Percentiles rank a stretch among this genome's conserved stretches.
phyloP scores from a whole-genome alignment of 2,797 vertebrate species.

The Phylloscopus collybita region DNA sequence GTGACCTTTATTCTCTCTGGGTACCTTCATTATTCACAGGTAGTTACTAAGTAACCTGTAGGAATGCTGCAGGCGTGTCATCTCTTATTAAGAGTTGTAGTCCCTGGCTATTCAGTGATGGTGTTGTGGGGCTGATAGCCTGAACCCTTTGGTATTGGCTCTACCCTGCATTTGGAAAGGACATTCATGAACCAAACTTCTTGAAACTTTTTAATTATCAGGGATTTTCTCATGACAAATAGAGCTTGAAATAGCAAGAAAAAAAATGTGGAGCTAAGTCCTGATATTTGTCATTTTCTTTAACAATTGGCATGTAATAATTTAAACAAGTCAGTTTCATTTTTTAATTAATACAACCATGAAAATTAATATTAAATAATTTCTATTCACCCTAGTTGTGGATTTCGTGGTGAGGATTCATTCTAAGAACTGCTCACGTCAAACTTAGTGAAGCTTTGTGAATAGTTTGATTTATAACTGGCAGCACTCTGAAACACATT shows the following conservation, averaged over 20 bases:
- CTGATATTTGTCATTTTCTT: background rate
- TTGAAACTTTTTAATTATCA: background rate
- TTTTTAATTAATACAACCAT: background rate
- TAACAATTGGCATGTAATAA: background rate
- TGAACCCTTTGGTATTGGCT: rapidly evolving
- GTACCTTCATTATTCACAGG: conserved; percentile 31
- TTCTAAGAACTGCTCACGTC: background rate
- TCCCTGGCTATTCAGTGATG: background rate
- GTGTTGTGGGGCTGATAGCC: background rate
- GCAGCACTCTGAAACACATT: background rate
- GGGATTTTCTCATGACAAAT: background rate
- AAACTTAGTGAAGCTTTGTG: background rate
- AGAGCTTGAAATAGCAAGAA: background rate
- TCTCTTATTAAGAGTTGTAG: background rate
- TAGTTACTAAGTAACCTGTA: conserved; percentile 48
- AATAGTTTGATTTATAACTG: background rate
- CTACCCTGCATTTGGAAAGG: background rate
- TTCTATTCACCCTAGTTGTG: background rate
- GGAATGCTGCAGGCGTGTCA: background rate
- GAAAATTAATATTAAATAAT: background rate
- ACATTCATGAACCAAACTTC: background rate
- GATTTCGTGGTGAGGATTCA: background rate
- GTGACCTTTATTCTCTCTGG: conserved; percentile 37
- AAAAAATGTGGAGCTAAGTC: background rate
- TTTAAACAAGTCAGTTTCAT: background rate